phyloP scores from a whole-genome alignment of 2,113 vertebrate species.

The Cichladusa arquata region DNA sequence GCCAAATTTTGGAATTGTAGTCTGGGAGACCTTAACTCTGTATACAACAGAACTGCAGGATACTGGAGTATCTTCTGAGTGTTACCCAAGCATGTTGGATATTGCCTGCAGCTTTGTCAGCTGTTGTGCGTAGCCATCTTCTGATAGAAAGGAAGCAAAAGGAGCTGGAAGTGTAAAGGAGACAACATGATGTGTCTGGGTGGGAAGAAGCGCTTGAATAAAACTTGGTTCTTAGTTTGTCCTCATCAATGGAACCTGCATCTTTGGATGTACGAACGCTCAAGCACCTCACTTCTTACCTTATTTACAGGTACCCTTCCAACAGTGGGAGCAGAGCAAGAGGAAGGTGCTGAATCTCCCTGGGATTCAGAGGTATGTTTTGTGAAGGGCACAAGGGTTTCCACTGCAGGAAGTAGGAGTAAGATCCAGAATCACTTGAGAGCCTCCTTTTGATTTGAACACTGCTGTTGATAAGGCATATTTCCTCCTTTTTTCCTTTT shows the following conservation, averaged over 20 bases:
- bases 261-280: too few relatives aligned
- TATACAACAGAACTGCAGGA: neutral
- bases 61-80: neutral
- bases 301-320: too few relatives aligned
- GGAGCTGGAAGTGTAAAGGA: too few relatives aligned
- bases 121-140: neutral
- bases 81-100: rapidly evolving
- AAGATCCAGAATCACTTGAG: neutral
- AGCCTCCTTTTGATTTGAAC: neutral
- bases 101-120: neutral
- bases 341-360: too few relatives aligned
- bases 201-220: neutral
- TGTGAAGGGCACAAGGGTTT: neutral
- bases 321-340: too few relatives aligned
- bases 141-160: neutral
- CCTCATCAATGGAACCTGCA: too few relatives aligned
- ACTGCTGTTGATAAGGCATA: neutral
- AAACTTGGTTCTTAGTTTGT: too few relatives aligned
- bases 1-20: neutral
- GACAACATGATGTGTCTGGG: too few relatives aligned
- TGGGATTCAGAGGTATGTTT: neutral
- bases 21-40: neutral
- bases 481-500: neutral
- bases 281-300: too few relatives aligned
- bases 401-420: neutral